These are phyloP conservation scores for Polietes domitor DNA, from an alignment of 2,888 invertebrate species.

Conservation along the genomic window DNA sequence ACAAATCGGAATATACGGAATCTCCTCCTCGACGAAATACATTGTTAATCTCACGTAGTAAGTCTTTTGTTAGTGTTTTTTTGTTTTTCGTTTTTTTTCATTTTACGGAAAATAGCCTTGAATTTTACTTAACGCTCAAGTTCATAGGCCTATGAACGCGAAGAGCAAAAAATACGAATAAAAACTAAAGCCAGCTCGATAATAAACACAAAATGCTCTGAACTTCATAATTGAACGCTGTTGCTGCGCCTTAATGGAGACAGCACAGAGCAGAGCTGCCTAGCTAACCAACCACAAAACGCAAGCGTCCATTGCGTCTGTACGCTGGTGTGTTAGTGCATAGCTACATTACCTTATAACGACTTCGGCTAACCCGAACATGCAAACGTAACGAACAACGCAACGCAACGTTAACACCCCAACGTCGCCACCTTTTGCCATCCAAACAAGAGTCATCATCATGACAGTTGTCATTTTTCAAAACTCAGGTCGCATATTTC, in stretches of 20 bases:
- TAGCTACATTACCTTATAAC: too few species aligned
- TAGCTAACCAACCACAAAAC: neutral
- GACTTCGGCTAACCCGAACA: neutral
- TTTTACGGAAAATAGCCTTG: constrained; percentile 23
- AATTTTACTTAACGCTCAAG: constrained; percentile 28
- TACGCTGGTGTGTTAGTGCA: neutral
- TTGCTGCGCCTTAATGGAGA: neutral
- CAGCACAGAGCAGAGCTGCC: neutral
- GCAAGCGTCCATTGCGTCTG: neutral
- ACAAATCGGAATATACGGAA: neutral
- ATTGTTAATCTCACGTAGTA: constrained; percentile 16
- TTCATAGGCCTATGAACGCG: constrained; percentile 37
- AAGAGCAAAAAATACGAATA: constrained; percentile 9
- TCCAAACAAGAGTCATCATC: neutral
- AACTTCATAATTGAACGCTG: constrained; percentile 18
- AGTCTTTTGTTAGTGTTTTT: neutral
- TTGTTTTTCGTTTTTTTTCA: neutral
- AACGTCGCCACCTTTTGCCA: neutral
- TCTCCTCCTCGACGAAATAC: neutral
- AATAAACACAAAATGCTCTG: neutral
- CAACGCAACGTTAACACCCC: neutral
- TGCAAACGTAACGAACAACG: neutral
- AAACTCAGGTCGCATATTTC: too few species aligned
- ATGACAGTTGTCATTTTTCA: too few species aligned
- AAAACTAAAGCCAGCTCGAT: neutral